Percentiles rank a stretch among this genome's conserved stretches.
These are phyloP conservation scores for Phenganax marumi DNA, from an alignment of 92 coral and sea anemone species.

Conservation along the genomic window DNA sequence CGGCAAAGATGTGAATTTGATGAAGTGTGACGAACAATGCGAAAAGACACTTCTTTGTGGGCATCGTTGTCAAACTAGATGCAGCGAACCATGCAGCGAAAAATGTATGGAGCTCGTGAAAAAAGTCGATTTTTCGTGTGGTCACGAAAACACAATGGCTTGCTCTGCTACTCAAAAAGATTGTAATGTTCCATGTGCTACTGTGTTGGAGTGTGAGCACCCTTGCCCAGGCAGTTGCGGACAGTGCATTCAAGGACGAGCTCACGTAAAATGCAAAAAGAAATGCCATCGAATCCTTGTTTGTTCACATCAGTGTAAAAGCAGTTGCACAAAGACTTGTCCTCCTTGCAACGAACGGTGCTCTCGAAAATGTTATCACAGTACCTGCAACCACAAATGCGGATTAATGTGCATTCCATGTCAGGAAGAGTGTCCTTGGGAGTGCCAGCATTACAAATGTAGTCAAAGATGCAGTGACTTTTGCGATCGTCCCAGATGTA, in stretches of 20 bases:
- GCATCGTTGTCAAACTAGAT: conserved; percentile 72
- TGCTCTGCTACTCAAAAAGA: conserved; percentile 74
- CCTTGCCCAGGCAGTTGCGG: conserved; percentile 77
- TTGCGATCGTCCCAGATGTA: conserved; percentile 77
- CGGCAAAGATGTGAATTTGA: conserved; percentile 16
- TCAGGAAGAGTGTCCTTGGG: conserved; percentile 67
- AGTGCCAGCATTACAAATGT: conserved; percentile 70
- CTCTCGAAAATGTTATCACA: conserved; percentile 65
- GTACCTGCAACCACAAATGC: conserved; percentile 55
- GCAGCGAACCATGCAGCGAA: conserved; percentile 64
- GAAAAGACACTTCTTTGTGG: conserved; percentile 63
- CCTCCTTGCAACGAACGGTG: conserved; percentile 72
- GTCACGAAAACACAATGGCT: conserved; percentile 70
- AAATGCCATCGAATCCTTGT: conserved; percentile 64
- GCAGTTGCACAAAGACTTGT: conserved; percentile 61
- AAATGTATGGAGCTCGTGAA: conserved; percentile 71
- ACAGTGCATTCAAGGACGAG: conserved; percentile 80
- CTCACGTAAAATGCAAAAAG: conserved; percentile 63
- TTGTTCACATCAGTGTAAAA: conserved; percentile 74
- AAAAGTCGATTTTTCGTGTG: conserved; percentile 75
- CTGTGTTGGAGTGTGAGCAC: conserved; percentile 70
- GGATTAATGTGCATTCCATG: conserved; percentile 70
- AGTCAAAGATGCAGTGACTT: conserved; percentile 63
- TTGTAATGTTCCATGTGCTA: conserved; percentile 65
- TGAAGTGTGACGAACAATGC: conserved; percentile 63